phyloP scores from a whole-genome alignment of 2,113 vertebrate genomes.

The Hiodon alosoides region DNA sequence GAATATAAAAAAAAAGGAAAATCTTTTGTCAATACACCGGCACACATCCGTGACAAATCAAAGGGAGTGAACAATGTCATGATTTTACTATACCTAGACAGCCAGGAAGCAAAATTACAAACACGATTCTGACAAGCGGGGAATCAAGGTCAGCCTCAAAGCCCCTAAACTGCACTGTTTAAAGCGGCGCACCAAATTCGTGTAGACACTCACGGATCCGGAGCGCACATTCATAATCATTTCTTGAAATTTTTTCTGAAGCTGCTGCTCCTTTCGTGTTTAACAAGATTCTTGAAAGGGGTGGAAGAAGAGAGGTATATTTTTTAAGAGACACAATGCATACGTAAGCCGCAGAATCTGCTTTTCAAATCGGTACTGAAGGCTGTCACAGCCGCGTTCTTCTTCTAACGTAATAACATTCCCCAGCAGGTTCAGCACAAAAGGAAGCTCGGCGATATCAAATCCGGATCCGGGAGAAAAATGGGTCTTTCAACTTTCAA shows the following conservation, averaged over 20 bases:
- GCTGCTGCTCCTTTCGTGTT: slow-evolving; percentile 61
- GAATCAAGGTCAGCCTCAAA: slow-evolving; percentile 72
- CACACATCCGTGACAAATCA: slow-evolving; percentile 70
- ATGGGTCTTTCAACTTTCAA: slow-evolving; percentile 67
- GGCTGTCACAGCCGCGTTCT: slow-evolving; percentile 38
- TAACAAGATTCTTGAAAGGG: slow-evolving; percentile 70
- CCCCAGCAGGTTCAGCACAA: slow-evolving; percentile 57
- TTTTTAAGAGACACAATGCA: slow-evolving; percentile 58
- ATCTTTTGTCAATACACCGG: slow-evolving; percentile 67
- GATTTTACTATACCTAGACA: slow-evolving; percentile 61
- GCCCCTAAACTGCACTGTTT: slow-evolving; percentile 61
- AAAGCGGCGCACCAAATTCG: slow-evolving; percentile 53
- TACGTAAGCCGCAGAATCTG: slow-evolving; percentile 31
- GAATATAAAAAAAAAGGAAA: slow-evolving; percentile 40
- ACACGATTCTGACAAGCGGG: slow-evolving; percentile 61
- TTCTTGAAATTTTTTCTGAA: slow-evolving; percentile 54
- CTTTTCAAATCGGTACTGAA: slow-evolving; percentile 32
- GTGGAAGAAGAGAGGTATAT: slow-evolving; percentile 60
- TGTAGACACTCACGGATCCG: slow-evolving; percentile 55
- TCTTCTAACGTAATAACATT: slow-evolving; percentile 59
- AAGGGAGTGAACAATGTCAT: slow-evolving; percentile 73
- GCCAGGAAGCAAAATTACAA: slow-evolving; percentile 59
- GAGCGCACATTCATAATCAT: slow-evolving; percentile 49
- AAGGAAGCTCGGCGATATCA: slow-evolving; percentile 64
- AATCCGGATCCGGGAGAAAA: slow-evolving; percentile 61